Percentiles rank a stretch among this genome's conserved stretches.
phyloP scores from a whole-genome alignment of 1,140 invertebrate species.

The Heliconius congener region DNA sequence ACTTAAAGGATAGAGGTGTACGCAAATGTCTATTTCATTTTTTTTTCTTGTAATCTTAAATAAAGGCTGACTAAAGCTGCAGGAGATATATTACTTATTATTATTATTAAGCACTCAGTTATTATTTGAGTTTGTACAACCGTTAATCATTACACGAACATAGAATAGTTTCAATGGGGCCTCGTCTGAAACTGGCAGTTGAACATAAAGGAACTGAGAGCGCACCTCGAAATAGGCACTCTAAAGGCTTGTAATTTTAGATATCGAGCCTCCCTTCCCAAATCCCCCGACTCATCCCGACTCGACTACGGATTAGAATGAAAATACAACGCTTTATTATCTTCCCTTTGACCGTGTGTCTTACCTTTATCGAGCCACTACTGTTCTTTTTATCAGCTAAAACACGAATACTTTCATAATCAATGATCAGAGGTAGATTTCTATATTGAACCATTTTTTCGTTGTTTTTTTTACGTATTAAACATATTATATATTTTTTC shows the following conservation, averaged over 20 bases:
- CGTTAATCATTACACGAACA: slow-evolving; percentile 54
- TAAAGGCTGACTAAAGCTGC: neutral
- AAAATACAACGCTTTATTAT: slow-evolving; percentile 79
- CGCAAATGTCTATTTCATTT: neutral
- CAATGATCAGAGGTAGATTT: neutral
- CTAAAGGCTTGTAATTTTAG: slow-evolving; percentile 77
- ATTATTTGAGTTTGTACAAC: slow-evolving; percentile 41
- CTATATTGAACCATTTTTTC: neutral
- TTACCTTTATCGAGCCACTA: slow-evolving; percentile 59
- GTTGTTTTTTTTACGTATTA: neutral
- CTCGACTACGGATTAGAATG: slow-evolving; percentile 73
- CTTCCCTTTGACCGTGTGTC: slow-evolving; percentile 73
- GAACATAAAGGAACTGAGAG: slow-evolving; percentile 69
- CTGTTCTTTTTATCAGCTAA: slow-evolving; percentile 42
- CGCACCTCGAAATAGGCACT: slow-evolving; percentile 68
- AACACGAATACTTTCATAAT: slow-evolving; percentile 32
- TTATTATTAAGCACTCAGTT: slow-evolving; percentile 16
- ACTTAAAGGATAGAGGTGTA: too few species aligned
- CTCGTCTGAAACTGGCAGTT: slow-evolving; percentile 70
- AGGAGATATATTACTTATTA: neutral
- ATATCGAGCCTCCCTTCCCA: slow-evolving; percentile 67
- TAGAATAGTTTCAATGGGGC: slow-evolving; percentile 61
- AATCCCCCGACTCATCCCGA: slow-evolving; percentile 61
- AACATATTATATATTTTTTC: neutral
- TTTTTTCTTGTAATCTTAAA: neutral